Conservation (phyloP, 2,888 invertebrate species). For the Acanthoscelides obtectus region DNA sequence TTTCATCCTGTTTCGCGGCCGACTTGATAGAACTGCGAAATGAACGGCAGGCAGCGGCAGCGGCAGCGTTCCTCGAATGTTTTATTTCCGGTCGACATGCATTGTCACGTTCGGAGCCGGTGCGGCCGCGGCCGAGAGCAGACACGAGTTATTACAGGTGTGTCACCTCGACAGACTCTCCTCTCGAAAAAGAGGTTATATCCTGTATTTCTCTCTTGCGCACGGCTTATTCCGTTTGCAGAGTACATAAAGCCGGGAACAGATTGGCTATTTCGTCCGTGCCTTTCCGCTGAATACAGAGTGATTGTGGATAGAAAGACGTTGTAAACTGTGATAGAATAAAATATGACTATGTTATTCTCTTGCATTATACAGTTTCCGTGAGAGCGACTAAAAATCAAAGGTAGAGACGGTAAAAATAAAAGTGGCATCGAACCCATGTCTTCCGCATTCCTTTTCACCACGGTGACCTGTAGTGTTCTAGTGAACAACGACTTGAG, state of each 20-base stretch:
- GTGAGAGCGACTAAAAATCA: too few species aligned
- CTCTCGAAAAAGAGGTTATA: background rate
- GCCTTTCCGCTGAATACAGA: background rate
- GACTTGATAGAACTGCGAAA: background rate
- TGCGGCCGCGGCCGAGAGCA: background rate
- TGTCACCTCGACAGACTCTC: background rate
- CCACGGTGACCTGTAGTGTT: too few species aligned
- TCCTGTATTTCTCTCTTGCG: background rate
- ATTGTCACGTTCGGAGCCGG: background rate
- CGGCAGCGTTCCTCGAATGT: background rate
- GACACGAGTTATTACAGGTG: background rate
- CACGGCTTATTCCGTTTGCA: background rate
- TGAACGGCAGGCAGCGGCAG: background rate
- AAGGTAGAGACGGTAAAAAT: too few species aligned
- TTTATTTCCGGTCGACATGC: background rate
- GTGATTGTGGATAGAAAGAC: background rate
- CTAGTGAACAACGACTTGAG: too few species aligned
- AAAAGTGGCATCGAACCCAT: too few species aligned
- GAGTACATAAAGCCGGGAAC: background rate
- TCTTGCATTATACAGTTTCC: too few species aligned
- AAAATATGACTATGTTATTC: too few species aligned
- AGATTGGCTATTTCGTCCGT: background rate
- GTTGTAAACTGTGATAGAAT: too few species aligned
- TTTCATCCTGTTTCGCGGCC: background rate
- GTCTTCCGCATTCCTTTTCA: too few species aligned